These are phyloP conservation scores for Drosophila koepferae DNA, from an alignment of 2,888 invertebrate species.

Conservation along the genomic window DNA sequence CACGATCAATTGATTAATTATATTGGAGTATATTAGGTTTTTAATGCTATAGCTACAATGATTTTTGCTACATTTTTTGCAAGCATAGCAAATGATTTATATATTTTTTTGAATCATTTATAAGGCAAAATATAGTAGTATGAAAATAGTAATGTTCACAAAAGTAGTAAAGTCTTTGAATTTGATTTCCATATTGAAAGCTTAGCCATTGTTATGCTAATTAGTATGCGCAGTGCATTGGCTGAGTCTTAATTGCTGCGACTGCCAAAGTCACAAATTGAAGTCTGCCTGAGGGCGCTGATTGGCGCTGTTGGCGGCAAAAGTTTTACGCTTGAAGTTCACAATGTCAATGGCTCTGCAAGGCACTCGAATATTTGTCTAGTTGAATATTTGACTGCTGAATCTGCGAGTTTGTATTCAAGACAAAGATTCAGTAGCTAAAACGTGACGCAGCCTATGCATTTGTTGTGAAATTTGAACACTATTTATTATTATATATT, in stretches of 20 bases:
- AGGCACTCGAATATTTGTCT: background rate
- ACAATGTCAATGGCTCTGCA: background rate
- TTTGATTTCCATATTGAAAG: background rate
- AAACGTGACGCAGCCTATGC: too few relatives aligned
- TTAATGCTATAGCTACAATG: too few relatives aligned
- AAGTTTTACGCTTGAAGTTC: constrained; percentile 1
- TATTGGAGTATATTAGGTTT: background rate
- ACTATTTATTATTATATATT: too few relatives aligned
- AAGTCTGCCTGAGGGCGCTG: constrained; percentile 2
- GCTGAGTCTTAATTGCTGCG: constrained; percentile 1
- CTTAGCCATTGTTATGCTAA: constrained; percentile 4
- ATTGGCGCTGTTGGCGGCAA: background rate
- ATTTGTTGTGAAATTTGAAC: too few relatives aligned
- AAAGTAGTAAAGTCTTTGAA: too few relatives aligned
- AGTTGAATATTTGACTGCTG: background rate
- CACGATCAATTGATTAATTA: background rate
- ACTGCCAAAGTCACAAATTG: constrained; percentile 4
- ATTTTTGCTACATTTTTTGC: too few relatives aligned
- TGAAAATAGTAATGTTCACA: too few relatives aligned
- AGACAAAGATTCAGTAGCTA: background rate
- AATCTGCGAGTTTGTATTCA: background rate
- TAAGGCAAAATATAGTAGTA: too few relatives aligned
- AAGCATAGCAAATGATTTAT: too few relatives aligned
- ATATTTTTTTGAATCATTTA: too few relatives aligned
- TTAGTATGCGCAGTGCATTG: constrained; percentile 6